Conservation (phyloP, 2,113 vertebrate species). For the Columbina picui region DNA sequence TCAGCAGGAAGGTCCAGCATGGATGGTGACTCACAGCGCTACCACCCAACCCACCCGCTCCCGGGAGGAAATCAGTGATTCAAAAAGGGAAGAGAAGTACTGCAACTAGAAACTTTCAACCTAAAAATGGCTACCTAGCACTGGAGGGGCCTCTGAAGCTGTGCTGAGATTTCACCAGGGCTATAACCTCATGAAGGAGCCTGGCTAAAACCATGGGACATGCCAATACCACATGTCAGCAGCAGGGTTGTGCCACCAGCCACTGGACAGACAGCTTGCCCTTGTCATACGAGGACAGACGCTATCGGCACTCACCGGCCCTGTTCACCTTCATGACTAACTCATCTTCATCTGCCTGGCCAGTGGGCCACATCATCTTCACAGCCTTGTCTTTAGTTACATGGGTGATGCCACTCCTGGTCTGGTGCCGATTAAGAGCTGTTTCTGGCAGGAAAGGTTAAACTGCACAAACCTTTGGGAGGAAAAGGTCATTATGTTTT, state of each 20-base stretch:
- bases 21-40: background rate
- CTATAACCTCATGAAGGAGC: background rate
- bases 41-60: background rate
- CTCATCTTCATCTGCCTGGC: background rate
- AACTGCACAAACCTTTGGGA: background rate
- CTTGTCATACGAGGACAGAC: fast-evolving
- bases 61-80: background rate
- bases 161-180: too few relatives aligned
- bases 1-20: fast-evolving
- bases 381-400: background rate
- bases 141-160: background rate
- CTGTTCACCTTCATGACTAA: fast-evolving
- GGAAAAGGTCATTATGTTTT: background rate
- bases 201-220: fast-evolving
- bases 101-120: background rate
- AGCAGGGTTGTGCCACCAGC: background rate
- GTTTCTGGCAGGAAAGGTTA: background rate
- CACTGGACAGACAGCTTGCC: background rate
- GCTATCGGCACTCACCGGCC: background rate
- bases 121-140: background rate
- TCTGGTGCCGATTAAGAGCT: background rate
- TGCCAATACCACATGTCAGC: fast-evolving
- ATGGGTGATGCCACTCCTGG: background rate
- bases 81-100: background rate
- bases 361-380: background rate